Evolutionary conservation across 2,888 invertebrate genomes (phyloP).

Genomic region (Drosophila mettleri): DNA sequence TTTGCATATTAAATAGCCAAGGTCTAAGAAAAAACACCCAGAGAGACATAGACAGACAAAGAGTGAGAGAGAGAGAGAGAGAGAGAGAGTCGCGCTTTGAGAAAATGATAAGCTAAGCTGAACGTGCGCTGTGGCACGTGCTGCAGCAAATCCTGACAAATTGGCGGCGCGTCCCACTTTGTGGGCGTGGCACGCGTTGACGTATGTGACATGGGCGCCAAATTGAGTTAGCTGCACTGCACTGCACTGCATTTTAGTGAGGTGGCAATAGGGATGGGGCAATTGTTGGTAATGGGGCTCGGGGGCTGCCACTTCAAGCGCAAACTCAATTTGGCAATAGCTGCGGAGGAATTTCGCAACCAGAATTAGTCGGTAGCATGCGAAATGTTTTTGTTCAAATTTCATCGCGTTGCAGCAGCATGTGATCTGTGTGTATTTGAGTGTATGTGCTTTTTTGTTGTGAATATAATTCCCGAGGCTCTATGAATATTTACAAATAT

Average conservation of each 20-base stretch:
- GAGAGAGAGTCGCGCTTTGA: constrained; percentile 49
- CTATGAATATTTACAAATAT: constrained; percentile 50
- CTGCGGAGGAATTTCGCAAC: constrained; percentile 50
- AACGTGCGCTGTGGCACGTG: constrained; percentile 76
- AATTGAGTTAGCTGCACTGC: constrained; percentile 73
- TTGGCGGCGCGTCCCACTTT: constrained; percentile 59
- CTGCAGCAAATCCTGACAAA: constrained; percentile 74
- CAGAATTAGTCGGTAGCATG: constrained; percentile 68
- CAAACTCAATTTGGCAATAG: constrained; percentile 72
- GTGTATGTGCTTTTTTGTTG: constrained; percentile 1
- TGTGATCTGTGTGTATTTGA: constrained; percentile 1
- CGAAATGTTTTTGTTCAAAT: constrained; percentile 50
- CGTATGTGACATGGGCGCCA: constrained; percentile 79
- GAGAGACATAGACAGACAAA: constrained; percentile 2
- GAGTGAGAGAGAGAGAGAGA: constrained; percentile 4
- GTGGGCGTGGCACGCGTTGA: constrained; percentile 75
- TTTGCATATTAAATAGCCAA: constrained; percentile 77
- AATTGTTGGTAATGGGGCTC: background rate
- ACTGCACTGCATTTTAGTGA: constrained; percentile 52
- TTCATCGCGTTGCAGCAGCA: constrained; percentile 9
- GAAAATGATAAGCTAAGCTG: constrained; percentile 81
- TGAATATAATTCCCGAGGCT: constrained; percentile 32
- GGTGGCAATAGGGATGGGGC: background rate
- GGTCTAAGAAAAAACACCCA: constrained; percentile 1
- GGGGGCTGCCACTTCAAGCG: constrained; percentile 34